These are phyloP conservation scores for Muschampia staudingeri DNA, from an alignment of 2,888 invertebrate species.

Conservation along the genomic window DNA sequence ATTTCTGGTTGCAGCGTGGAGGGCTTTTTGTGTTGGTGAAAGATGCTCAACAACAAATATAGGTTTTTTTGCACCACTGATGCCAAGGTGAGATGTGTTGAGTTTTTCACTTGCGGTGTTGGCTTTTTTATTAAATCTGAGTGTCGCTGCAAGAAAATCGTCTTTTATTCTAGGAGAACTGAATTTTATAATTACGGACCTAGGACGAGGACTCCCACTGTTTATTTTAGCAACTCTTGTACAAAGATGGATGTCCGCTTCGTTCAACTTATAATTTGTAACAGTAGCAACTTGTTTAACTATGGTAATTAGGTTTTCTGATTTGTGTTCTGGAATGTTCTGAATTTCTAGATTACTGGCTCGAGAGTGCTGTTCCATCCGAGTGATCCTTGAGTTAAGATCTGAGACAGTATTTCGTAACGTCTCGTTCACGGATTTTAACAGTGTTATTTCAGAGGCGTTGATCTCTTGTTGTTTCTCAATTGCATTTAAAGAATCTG, in stretches of 20 bases:
- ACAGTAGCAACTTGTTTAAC: background rate
- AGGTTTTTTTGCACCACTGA: background rate
- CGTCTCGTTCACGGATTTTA: slow-evolving; percentile 46
- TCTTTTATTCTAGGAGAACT: slow-evolving; percentile 38
- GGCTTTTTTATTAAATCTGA: background rate
- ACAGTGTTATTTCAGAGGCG: slow-evolving; percentile 29
- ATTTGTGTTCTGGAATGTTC: slow-evolving; percentile 60
- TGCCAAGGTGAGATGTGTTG: background rate
- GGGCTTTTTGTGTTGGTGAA: background rate
- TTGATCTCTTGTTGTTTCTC: slow-evolving; percentile 38
- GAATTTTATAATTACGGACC: slow-evolving; percentile 50
- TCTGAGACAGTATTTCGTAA: slow-evolving; percentile 45
- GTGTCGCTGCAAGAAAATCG: slow-evolving; percentile 10
- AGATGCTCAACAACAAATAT: background rate
- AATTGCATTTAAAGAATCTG: slow-evolving; percentile 22
- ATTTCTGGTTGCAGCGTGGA: background rate
- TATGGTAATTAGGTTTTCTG: slow-evolving; percentile 55
- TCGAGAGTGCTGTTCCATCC: slow-evolving; percentile 63
- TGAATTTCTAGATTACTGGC: slow-evolving; percentile 62
- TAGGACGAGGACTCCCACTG: slow-evolving; percentile 33
- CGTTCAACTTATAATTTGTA: slow-evolving; percentile 54
- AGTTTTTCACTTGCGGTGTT: background rate
- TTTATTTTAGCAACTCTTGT: slow-evolving; percentile 60
- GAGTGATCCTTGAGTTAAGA: slow-evolving; percentile 45
- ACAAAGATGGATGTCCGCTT: slow-evolving; percentile 59